Conservation (phyloP, 2,113 vertebrate species). For the Propithecus coquereli region DNA sequence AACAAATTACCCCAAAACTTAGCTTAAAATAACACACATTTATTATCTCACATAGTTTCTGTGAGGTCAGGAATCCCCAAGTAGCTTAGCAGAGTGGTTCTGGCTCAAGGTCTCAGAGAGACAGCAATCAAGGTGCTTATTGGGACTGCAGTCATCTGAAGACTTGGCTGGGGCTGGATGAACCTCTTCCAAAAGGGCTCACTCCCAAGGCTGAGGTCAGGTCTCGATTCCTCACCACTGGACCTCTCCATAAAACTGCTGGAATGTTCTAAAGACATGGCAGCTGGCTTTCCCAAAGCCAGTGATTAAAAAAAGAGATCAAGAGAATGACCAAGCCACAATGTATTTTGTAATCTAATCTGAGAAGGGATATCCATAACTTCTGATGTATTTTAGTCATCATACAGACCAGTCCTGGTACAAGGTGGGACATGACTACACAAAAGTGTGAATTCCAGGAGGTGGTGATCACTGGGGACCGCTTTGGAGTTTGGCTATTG, state of each 20-base stretch:
- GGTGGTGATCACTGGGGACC: background rate
- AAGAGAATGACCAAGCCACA: background rate
- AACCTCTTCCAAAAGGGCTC: background rate
- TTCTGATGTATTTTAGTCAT: background rate
- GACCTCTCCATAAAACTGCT: background rate
- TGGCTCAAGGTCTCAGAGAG: background rate
- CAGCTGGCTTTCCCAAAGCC: background rate
- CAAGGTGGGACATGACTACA: background rate
- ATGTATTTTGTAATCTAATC: background rate
- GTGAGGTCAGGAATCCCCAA: background rate
- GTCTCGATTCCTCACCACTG: background rate
- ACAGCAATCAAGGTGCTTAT: background rate
- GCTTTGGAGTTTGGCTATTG: background rate
- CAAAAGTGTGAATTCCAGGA: constrained; percentile 23
- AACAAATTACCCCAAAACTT: background rate
- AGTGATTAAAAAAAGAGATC: background rate
- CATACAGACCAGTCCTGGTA: background rate
- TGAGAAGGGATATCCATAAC: background rate
- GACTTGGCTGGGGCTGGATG: background rate
- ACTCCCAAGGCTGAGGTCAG: background rate
- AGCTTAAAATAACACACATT: background rate
- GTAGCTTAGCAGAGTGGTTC: background rate
- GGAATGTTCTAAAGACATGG: background rate
- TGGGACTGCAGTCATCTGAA: background rate
- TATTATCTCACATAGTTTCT: background rate